Base-by-base conservation (phyloP, 2,797 vertebrate genomes). In the Peromyscus attwateri region DNA sequence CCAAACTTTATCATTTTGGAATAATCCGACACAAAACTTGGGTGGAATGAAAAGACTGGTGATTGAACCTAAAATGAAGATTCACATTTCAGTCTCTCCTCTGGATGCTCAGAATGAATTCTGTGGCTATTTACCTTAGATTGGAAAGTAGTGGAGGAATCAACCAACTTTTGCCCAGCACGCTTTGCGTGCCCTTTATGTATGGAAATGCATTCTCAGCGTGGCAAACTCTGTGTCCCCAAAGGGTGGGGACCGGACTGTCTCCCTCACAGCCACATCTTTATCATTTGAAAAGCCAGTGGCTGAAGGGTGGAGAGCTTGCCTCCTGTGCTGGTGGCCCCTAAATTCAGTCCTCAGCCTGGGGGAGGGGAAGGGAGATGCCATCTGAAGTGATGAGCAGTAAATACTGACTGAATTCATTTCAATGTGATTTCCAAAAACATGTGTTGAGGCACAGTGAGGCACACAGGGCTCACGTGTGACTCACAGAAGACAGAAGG, bases 341-440 rank as follows among this genome's bases (percentile, higher is more conserved):
- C 57, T 60, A 23, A 19, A 21, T 60, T 23, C 68, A 70, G 34
- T 16, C 6, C 3, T 21, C n/a, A 73, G 70, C 70, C n/a, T 11
- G n/a, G 9, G n/a, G n/a, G 70, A 68, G 3, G n/a, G 4, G 9
- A 40, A 73, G 71, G 71, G 71, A 73, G 75, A 31, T 7, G 12
- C 68, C n/a, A 71, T 71, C 68, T 29, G 27, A 87, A 87, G 71
- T 83, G 60, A n/a, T 29, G 46, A 31, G 40, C 13, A 62, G 16
- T 80, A 49, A 89, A 76, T 49, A 91, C 31, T 68, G 31, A 60
- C 21, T 89, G 81, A 27, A 83, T 66, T 71, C 31, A 70, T 80
- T 96, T 83, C 46, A 66, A 87, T 60, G 82, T 55, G 43, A 89
- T 85, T 95, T 88, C 31, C 25, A 90, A 80, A 96, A 66, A 40